These are phyloP conservation scores for Cephus pygmeus DNA, from an alignment of 2,888 invertebrate genomes.

Conservation along the genomic window DNA sequence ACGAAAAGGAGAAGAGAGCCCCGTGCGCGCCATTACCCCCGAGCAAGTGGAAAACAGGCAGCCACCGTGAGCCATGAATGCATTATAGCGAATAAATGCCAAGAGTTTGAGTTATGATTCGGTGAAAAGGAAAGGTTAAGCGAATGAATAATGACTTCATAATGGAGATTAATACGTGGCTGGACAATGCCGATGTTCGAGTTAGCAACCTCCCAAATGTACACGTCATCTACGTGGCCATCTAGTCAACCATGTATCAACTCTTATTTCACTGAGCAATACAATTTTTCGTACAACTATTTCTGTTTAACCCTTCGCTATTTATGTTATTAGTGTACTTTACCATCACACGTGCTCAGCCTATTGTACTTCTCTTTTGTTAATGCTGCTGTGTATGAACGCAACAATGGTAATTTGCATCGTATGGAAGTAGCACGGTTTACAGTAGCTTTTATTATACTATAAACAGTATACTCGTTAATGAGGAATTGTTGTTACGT, in stretches of 20 bases:
- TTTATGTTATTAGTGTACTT: background rate
- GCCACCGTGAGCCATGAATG: constrained; percentile 30
- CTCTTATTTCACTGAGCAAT: background rate
- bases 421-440: background rate
- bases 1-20: background rate
- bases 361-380: background rate
- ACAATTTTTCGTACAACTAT: background rate
- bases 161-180: constrained; percentile 10
- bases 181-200: background rate
- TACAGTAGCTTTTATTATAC: background rate
- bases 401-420: background rate
- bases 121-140: constrained; percentile 23
- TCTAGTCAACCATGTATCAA: background rate
- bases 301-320: background rate
- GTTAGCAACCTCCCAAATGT: background rate
- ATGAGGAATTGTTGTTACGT: background rate
- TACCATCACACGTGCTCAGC: background rate
- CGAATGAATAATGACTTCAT: constrained; percentile 15
- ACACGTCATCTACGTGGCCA: background rate
- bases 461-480: background rate
- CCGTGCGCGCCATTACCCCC: constrained; percentile 27
- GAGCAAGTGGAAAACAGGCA: constrained; percentile 26
- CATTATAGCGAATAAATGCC: constrained; percentile 34
- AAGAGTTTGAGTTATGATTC: constrained; percentile 30
- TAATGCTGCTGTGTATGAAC: background rate